Conservation (phyloP, 2,888 invertebrate species). For the Pollenia griseotomentosa region DNA sequence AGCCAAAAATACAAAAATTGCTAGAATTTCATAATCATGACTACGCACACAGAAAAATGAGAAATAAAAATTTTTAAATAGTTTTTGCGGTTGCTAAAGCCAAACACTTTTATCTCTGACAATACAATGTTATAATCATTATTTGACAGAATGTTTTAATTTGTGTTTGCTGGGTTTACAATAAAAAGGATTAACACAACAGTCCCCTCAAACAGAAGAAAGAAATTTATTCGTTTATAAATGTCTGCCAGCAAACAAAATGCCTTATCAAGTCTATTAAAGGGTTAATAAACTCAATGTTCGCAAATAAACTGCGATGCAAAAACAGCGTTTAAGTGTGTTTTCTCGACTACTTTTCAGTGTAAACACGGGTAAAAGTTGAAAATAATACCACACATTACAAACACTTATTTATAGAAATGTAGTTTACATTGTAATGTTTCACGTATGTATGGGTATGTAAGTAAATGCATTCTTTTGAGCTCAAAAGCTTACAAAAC, state of each 20-base stretch:
- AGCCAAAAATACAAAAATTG: too few relatives aligned
- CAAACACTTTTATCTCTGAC: too few relatives aligned
- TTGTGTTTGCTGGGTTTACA: too few relatives aligned
- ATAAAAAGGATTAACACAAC: not conserved
- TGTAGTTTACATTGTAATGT: too few relatives aligned
- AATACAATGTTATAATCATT: too few relatives aligned
- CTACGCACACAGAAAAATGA: too few relatives aligned
- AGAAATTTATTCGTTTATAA: not conserved
- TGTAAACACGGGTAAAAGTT: constrained; percentile 13
- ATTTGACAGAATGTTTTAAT: too few relatives aligned
- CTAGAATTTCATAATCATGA: too few relatives aligned
- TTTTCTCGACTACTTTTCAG: not conserved
- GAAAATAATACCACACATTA: constrained; percentile 6
- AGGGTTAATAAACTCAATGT: constrained; percentile 47
- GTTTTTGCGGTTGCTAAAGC: too few relatives aligned
- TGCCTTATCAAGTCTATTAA: constrained; percentile 14
- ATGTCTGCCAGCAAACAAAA: not conserved
- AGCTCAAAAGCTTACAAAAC: constrained; percentile 40
- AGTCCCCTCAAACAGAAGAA: not conserved
- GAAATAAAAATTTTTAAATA: too few relatives aligned
- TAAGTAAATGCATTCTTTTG: constrained; percentile 32
- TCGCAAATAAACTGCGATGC: constrained; percentile 6
- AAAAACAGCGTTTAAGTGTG: constrained; percentile 9
- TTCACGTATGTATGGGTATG: too few relatives aligned
- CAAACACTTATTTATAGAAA: not conserved